Conservation (phyloP, 2,888 invertebrate genomes). For the Ornithoptera priamus region DNA sequence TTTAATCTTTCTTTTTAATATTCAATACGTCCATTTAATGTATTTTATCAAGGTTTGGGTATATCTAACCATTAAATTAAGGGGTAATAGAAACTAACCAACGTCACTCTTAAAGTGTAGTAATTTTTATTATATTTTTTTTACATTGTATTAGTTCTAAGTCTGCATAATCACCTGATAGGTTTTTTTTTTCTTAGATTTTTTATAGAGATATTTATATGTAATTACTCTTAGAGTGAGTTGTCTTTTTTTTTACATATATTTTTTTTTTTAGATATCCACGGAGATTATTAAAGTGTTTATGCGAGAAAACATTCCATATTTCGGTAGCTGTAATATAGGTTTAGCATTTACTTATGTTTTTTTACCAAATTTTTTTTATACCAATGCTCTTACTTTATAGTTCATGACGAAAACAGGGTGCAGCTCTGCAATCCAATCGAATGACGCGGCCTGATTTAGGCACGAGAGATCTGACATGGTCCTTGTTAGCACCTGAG, state of each 20-base stretch:
- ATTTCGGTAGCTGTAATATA: constrained; percentile 68
- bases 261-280: constrained; percentile 40
- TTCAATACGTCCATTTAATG: constrained; percentile 52
- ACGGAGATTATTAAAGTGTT: constrained; percentile 66
- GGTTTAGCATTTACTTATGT: constrained; percentile 62
- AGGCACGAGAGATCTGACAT: neutral
- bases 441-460: neutral
- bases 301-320: constrained; percentile 57
- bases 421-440: constrained; percentile 40
- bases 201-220: constrained; percentile 41
- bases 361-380: constrained; percentile 75
- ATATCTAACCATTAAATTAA: constrained; percentile 71
- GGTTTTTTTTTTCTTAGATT: constrained; percentile 34
- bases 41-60: constrained; percentile 70
- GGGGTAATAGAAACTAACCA: constrained; percentile 68
- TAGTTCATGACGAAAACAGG: constrained; percentile 49
- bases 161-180: constrained; percentile 62
- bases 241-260: constrained; percentile 38
- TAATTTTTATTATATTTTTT: constrained; percentile 43
- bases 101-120: constrained; percentile 46
- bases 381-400: constrained; percentile 75
- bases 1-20: constrained; percentile 27
- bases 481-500: constrained; percentile 6
- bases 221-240: constrained; percentile 41
- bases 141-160: constrained; percentile 72